Conservation (phyloP, 2,888 invertebrate genomes). For the Encarsia formosa region DNA sequence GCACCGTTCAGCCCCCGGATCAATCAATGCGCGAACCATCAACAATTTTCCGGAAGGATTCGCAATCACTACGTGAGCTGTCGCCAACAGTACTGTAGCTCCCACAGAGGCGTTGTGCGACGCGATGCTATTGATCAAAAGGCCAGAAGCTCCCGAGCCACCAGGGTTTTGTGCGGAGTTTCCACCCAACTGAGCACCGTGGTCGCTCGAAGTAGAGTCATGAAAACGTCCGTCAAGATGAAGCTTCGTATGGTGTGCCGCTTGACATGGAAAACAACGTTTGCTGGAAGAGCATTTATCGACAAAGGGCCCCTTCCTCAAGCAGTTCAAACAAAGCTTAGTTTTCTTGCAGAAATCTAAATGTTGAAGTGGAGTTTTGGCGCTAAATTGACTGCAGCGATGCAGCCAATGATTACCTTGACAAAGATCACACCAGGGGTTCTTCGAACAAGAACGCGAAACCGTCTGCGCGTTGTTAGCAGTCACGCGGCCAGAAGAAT, state of each 20-base stretch:
- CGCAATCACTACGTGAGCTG: no score
- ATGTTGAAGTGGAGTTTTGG: neutral
- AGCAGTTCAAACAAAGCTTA: neutral
- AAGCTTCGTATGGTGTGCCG: no score
- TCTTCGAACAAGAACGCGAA: neutral
- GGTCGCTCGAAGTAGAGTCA: neutral
- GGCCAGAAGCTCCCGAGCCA: neutral
- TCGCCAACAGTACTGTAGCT: neutral
- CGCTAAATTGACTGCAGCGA: no score
- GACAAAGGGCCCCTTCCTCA: no score
- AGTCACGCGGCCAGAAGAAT: neutral
- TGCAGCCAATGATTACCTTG: no score
- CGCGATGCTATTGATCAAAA: neutral
- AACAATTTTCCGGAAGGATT: neutral
- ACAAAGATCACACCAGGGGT: neutral
- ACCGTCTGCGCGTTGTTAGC: neutral
- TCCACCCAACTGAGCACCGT: neutral
- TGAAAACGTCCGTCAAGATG: neutral
- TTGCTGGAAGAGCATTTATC: no score
- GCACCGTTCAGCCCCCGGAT: no score
- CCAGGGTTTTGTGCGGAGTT: neutral
- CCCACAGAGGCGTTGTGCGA: neutral
- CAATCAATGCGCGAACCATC: neutral
- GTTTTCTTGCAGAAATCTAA: no score
- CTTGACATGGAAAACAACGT: neutral